These are phyloP conservation scores for Pollenia amentaria DNA, from an alignment of 2,888 invertebrate species.

Conservation along the genomic window DNA sequence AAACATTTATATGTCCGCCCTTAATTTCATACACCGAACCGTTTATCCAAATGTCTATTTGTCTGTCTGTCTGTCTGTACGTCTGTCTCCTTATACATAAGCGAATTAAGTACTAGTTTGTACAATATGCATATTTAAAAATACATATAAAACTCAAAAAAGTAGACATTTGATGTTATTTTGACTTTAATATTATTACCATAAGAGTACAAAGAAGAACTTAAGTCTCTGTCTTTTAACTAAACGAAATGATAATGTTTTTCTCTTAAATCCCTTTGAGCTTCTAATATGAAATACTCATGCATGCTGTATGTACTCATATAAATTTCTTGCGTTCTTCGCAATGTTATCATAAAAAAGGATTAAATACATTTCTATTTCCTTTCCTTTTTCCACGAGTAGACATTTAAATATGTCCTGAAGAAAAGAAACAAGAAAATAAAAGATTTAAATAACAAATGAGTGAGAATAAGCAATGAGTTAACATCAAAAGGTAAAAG, in stretches of 20 bases:
- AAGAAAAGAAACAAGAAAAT: slow-evolving; percentile 18
- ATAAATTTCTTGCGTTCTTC: too few species aligned
- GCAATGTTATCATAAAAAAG: slow-evolving; percentile 33
- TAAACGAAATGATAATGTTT: slow-evolving; percentile 31
- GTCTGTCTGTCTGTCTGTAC: too few species aligned
- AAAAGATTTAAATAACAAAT: slow-evolving; percentile 59
- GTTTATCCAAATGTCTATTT: too few species aligned
- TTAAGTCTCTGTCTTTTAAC: background rate
- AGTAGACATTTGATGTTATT: slow-evolving; percentile 17
- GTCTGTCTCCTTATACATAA: background rate
- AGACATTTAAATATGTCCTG: slow-evolving; percentile 55
- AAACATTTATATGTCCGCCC: too few species aligned
- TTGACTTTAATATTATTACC: slow-evolving; percentile 41
- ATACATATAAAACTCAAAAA: slow-evolving; percentile 9
- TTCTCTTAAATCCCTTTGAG: slow-evolving; percentile 18
- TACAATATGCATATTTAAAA: background rate
- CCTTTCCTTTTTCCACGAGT: slow-evolving; percentile 26
- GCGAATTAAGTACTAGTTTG: slow-evolving; percentile 10
- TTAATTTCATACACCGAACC: too few species aligned
- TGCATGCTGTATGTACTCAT: background rate
- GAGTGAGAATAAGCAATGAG: background rate
- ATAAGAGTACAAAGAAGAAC: background rate
- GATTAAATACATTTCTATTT: slow-evolving; percentile 51
- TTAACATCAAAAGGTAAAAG: slow-evolving; percentile 53
- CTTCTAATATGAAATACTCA: background rate